Percentiles rank a stretch among this genome's conserved stretches.
Evolutionary conservation across 2,888 invertebrate species (phyloP).

Genomic region (Brachyopa scutellaris): DNA sequence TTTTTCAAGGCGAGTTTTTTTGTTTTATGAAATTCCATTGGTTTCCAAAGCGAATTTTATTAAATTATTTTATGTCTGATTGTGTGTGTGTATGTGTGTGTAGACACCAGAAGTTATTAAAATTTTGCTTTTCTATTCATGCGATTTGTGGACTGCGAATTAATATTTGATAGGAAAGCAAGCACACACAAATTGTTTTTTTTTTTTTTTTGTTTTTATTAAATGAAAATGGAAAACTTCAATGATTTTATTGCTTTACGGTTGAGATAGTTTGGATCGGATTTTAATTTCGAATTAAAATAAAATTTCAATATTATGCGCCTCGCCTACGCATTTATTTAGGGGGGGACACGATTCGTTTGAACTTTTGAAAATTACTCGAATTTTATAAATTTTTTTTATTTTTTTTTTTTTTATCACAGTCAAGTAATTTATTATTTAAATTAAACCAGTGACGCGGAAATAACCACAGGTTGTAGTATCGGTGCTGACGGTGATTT

Average conservation of each 20-base stretch:
- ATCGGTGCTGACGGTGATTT: slow-evolving; percentile 12
- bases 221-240: slow-evolving; percentile 37
- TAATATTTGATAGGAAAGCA: slow-evolving; percentile 56
- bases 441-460: slow-evolving; percentile 44
- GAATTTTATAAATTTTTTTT: slow-evolving; percentile 16
- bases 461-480: slow-evolving; percentile 35
- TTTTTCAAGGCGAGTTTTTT: slow-evolving; percentile 25
- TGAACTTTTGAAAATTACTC: slow-evolving; percentile 53
- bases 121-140: slow-evolving; percentile 64
- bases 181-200: no score
- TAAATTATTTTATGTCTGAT: slow-evolving; percentile 14
- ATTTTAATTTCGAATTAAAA: slow-evolving; percentile 70
- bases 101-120: slow-evolving; percentile 57
- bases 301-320: slow-evolving; percentile 48
- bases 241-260: slow-evolving; percentile 70
- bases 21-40: slow-evolving; percentile 41
- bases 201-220: slow-evolving; percentile 20
- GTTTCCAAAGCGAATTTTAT: slow-evolving; percentile 37
- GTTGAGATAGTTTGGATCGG: slow-evolving; percentile 59
- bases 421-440: slow-evolving; percentile 38
- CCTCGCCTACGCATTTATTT: no score
- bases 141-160: slow-evolving; percentile 58
- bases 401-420: slow-evolving; percentile 31
- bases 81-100: no score
- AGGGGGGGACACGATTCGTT: slow-evolving; percentile 10